phyloP scores from a whole-genome alignment of 2,888 invertebrate genomes.

The Ophion obscuratus region DNA sequence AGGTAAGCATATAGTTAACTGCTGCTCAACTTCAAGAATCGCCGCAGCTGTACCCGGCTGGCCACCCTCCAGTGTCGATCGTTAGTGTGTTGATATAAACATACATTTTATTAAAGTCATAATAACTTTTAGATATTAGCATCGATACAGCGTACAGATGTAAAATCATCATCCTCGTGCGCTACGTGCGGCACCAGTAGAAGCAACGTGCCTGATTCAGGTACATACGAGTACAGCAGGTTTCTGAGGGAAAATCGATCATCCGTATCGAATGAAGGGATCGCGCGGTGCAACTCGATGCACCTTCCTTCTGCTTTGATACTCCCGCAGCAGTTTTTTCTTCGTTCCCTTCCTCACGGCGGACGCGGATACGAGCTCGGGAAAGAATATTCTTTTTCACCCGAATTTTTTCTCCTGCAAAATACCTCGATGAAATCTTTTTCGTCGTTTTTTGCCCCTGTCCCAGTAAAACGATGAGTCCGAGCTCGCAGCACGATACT shows the following conservation, averaged over 20 bases:
- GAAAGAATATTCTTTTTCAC: conserved; percentile 7
- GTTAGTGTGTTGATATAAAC: not conserved
- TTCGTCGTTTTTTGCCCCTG: not conserved
- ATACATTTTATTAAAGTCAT: not conserved
- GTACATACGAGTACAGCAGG: conserved; percentile 39
- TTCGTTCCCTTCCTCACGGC: conserved; percentile 19
- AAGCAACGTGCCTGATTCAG: not conserved
- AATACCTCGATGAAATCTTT: not conserved
- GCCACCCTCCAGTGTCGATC: too few relatives aligned
- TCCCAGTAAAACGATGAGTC: too few relatives aligned
- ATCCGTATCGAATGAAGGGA: conserved; percentile 57
- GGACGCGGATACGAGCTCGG: not conserved
- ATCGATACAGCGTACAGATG: not conserved
- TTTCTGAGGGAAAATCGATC: conserved; percentile 57
- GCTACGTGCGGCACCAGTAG: not conserved
- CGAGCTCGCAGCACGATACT: too few relatives aligned
- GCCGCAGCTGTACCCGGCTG: too few relatives aligned
- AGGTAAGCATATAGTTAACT: too few relatives aligned
- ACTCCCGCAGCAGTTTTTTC: conserved; percentile 18
- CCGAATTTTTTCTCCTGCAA: not conserved
- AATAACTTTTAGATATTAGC: not conserved
- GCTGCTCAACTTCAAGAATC: too few relatives aligned
- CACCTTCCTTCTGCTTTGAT: conserved; percentile 34
- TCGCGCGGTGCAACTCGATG: conserved; percentile 44
- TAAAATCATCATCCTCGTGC: not conserved